These are phyloP conservation scores for Sceloporus undulatus DNA, from an alignment of 2,113 vertebrate species.

Conservation along the genomic window DNA sequence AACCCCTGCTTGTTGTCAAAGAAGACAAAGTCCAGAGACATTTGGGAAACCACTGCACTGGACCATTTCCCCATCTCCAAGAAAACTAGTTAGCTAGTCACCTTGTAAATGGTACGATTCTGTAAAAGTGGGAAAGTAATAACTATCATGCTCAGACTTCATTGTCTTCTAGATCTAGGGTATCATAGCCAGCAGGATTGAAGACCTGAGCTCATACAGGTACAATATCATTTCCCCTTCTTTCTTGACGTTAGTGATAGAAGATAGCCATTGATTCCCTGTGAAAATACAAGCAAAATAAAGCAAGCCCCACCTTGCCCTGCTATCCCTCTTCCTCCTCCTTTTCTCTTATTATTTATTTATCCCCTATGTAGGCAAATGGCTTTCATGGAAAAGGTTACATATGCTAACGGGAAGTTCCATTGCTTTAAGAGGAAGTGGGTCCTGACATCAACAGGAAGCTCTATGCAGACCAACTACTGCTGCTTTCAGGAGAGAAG, in stretches of 20 bases:
- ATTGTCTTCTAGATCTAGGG: conserved; percentile 56
- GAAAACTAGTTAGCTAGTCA: background rate
- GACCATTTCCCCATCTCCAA: background rate
- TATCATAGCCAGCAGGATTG: conserved; percentile 26
- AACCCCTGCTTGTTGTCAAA: too few relatives aligned
- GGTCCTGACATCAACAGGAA: conserved; percentile 86
- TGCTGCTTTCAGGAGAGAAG: conserved; percentile 70
- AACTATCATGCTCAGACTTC: conserved; percentile 63
- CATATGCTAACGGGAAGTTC: conserved; percentile 75
- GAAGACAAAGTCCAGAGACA: too few relatives aligned
- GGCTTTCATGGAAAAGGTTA: conserved; percentile 76
- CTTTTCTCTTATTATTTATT: background rate
- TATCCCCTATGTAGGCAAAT: conserved; percentile 48
- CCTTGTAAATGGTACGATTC: conserved; percentile 48
- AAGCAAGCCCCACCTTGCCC: background rate
- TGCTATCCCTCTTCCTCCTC: conserved; percentile 6
- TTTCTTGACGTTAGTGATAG: conserved; percentile 31
- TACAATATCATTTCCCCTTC: conserved; percentile 42
- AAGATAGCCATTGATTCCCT: background rate
- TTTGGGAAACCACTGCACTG: too few relatives aligned
- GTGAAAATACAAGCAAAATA: conserved; percentile 17
- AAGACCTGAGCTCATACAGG: conserved; percentile 50
- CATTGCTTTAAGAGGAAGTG: conserved; percentile 81
- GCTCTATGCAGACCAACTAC: conserved; percentile 62
- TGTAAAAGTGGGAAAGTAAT: conserved; percentile 56